A percentile compares a stretch with the other conserved stretches of the same genome.
Evolutionary conservation across 2,113 vertebrate species (phyloP).

Genomic region (Chlorocebus sabaeus): DNA sequence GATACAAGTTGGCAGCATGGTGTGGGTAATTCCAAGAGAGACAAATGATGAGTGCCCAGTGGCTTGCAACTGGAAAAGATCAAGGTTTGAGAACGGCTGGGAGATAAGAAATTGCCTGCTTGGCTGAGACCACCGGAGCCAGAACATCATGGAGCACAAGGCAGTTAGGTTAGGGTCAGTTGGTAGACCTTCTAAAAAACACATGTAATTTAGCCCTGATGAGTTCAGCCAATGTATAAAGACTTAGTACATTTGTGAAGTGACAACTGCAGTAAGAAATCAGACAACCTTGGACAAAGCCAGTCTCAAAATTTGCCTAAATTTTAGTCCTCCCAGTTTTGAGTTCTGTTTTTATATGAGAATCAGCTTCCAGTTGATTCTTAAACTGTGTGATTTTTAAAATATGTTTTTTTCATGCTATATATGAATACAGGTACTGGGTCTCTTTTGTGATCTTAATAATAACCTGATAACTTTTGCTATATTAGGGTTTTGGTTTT

Average conservation of each 20-base stretch:
- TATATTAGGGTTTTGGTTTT: constrained; percentile 19
- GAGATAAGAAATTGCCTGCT: not conserved
- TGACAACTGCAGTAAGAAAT: not conserved
- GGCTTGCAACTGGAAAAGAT: not conserved
- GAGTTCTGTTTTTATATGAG: constrained; percentile 23
- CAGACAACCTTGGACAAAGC: not conserved
- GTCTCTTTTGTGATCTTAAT: constrained; percentile 2
- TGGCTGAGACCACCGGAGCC: not conserved
- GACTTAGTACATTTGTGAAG: not conserved
- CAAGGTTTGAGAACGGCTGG: not conserved
- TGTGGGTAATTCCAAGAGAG: not conserved
- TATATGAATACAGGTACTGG: not conserved
- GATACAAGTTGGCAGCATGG: not conserved
- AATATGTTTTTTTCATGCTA: not conserved
- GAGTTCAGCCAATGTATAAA: not conserved
- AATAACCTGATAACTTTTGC: not conserved
- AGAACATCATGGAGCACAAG: not conserved
- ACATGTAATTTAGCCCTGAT: not conserved
- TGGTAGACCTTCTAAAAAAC: not conserved
- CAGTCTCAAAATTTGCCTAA: not conserved
- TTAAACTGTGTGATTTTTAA: not conserved
- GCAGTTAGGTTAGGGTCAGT: not conserved
- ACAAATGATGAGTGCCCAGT: not conserved
- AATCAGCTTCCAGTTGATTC: not conserved
- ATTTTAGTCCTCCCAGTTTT: not conserved